Base-by-base conservation (phyloP, 2,888 invertebrate species). In the Iselma pallidipennis region DNA sequence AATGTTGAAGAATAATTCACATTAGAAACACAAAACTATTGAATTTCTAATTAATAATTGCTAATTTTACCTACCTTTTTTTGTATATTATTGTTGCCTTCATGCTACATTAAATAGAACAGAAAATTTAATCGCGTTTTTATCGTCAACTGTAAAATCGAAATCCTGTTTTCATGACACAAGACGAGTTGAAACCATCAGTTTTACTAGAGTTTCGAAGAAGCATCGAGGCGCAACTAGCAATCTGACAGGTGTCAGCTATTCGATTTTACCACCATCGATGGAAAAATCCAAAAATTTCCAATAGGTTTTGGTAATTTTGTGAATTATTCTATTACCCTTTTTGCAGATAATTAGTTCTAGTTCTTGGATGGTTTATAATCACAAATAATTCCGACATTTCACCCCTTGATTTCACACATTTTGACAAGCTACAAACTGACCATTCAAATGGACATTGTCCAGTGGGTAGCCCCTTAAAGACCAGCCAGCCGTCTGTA, bases 171-270 rank as follows among this genome's bases (percentile, higher is more conserved):
- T 57, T 31, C 42, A 50, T 55, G 55, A 55, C 42, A 58, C 53
- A 52, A 58, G 37, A 16, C 16, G 16, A 37, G 16, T 37, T 16
- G 37, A 37, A 37, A 16, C 37, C 33, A 58, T 53, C 53, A 55
- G 10, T 50, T 55, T 49, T 49, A 49, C 55, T 52, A 60, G 48
- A 48, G 55, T 51, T 62, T 68, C 68, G 64, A 57, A 51, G 61
- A 67, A 59, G 61, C 69, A 66, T 42, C 66, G 61, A 61, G 70
- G 68, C 69, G 67, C 65, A 71, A 70, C 70, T 67, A 62, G 61
- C 56, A 65, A 69, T 66, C 70, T 75, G 76, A 75, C 76, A 76
- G 74, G 71, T 76, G 76, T 72, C 76, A 42, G 42, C 10, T 21
- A 16, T 42, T 16, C 37, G 16, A 37, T 37, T 37, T 37, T 16